Evolutionary conservation across 1,140 invertebrate genomes (phyloP).

Genomic region (Globodera ellingtonae): DNA sequence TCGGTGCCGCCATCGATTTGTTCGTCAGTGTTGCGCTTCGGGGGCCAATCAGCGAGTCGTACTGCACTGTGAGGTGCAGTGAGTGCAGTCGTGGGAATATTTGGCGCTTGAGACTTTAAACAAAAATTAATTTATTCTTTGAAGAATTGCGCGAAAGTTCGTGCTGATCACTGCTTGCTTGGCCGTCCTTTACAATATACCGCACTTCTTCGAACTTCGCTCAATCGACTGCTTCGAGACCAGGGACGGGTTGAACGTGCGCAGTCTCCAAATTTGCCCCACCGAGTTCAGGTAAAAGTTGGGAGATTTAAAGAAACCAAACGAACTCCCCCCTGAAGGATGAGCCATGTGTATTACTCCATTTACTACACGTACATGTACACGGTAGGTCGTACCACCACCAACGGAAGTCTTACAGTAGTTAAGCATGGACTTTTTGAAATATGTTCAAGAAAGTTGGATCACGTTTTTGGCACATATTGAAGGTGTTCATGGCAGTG

Average conservation of each 20-base stretch:
- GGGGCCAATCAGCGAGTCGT: constrained; percentile 48
- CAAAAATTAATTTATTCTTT: background rate
- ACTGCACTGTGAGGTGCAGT: constrained; percentile 58
- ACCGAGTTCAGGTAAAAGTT: constrained; percentile 43
- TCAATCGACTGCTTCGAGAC: constrained; percentile 42
- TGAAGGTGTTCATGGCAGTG: constrained; percentile 62
- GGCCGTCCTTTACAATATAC: constrained; percentile 62
- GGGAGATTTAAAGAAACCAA: background rate
- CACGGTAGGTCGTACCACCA: constrained; percentile 10
- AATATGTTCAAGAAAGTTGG: background rate
- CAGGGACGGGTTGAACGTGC: constrained; percentile 16
- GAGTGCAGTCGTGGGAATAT: background rate
- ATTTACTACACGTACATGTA: constrained; percentile 62
- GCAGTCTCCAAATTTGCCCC: constrained; percentile 59
- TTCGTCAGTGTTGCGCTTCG: constrained; percentile 62
- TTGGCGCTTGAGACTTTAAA: background rate
- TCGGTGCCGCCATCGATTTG: constrained; percentile 62
- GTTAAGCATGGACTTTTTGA: background rate
- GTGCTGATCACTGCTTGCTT: constrained; percentile 50
- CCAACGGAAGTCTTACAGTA: too few relatives aligned
- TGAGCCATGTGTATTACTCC: constrained; percentile 60
- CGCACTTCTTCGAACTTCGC: constrained; percentile 61
- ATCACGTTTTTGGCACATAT: constrained; percentile 26
- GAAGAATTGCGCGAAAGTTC: constrained; percentile 56
- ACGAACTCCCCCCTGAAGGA: constrained; percentile 15